phyloP scores from a whole-genome alignment of 2,797 vertebrate species.

The Euthynnus affinis region DNA sequence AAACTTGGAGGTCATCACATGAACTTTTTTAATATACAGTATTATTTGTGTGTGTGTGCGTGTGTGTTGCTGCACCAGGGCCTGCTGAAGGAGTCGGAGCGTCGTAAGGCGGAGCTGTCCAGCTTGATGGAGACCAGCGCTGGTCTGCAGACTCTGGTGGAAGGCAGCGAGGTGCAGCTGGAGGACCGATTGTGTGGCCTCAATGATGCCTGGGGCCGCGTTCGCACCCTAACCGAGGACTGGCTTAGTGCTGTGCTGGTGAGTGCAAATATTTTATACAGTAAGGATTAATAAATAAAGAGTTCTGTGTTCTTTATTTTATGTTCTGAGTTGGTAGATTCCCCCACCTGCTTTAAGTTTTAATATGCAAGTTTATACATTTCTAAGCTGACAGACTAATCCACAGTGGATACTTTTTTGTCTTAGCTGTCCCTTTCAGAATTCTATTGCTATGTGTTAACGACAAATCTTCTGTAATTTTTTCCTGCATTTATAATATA shows the following conservation, averaged over 20 bases:
- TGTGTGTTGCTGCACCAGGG: slow-evolving; percentile 81
- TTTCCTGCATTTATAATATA: not conserved
- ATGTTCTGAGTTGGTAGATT: slow-evolving; percentile 14
- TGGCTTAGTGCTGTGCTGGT: slow-evolving; percentile 95
- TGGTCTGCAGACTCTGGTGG: slow-evolving; percentile 90
- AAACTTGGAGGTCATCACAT: slow-evolving; percentile 1
- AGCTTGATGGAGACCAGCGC: slow-evolving; percentile 91
- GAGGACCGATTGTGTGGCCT: slow-evolving; percentile 91
- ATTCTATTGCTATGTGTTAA: not conserved
- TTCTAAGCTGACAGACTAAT: not conserved
- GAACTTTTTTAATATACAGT: not conserved
- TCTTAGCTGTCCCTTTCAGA: not conserved
- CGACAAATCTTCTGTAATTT: not conserved
- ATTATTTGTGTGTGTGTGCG: slow-evolving; percentile 9
- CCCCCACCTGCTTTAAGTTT: slow-evolving; percentile 24
- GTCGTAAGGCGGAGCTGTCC: slow-evolving; percentile 89
- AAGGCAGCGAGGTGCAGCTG: slow-evolving; percentile 89
- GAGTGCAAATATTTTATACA: slow-evolving; percentile 58
- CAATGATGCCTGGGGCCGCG: slow-evolving; percentile 91
- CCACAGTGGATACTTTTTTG: not conserved
- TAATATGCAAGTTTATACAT: slow-evolving; percentile 5
- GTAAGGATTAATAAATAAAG: slow-evolving; percentile 28
- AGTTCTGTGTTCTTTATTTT: slow-evolving; percentile 30
- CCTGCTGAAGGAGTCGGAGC: slow-evolving; percentile 93
- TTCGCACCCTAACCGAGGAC: slow-evolving; percentile 93